Evolutionary conservation across 2,113 vertebrate species (phyloP).

Genomic region (Nannobrachium achirus): DNA sequence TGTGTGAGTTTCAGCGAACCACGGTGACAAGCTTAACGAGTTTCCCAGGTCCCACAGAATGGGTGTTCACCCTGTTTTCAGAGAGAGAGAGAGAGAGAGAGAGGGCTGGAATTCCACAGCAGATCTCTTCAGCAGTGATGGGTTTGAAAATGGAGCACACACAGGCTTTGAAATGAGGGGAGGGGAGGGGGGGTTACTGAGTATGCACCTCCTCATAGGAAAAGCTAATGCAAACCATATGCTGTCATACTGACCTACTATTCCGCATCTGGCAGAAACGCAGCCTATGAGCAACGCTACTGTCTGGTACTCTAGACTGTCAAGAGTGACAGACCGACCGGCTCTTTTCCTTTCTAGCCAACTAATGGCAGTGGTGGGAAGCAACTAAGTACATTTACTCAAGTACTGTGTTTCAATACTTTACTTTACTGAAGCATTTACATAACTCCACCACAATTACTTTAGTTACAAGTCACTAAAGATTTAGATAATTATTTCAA

Average conservation of each 20-base stretch:
- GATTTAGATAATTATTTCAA: too few species aligned
- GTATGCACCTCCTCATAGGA: constrained; percentile 76
- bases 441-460: too few species aligned
- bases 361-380: constrained; percentile 27
- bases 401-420: background rate
- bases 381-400: background rate
- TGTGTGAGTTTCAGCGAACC: constrained; percentile 38
- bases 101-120: constrained; percentile 64
- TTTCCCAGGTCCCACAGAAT: constrained; percentile 65
- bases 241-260: constrained; percentile 78
- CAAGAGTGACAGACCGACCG: constrained; percentile 59
- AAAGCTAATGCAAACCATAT: constrained; percentile 85
- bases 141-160: constrained; percentile 65
- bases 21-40: constrained; percentile 65
- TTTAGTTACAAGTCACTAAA: too few species aligned
- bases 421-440: background rate
- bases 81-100: constrained; percentile 40
- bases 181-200: constrained; percentile 69
- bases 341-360: constrained; percentile 37
- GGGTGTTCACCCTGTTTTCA: constrained; percentile 63
- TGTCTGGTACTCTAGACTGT: constrained; percentile 75
- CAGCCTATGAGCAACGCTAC: constrained; percentile 68
- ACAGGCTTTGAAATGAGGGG: constrained; percentile 49
- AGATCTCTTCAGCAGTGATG: constrained; percentile 66
- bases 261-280: constrained; percentile 78